Evolutionary conservation across 2,888 invertebrate genomes (phyloP), one percentile per base, ranked within the genome.

Genomic region (Apamea crenata): DNA sequence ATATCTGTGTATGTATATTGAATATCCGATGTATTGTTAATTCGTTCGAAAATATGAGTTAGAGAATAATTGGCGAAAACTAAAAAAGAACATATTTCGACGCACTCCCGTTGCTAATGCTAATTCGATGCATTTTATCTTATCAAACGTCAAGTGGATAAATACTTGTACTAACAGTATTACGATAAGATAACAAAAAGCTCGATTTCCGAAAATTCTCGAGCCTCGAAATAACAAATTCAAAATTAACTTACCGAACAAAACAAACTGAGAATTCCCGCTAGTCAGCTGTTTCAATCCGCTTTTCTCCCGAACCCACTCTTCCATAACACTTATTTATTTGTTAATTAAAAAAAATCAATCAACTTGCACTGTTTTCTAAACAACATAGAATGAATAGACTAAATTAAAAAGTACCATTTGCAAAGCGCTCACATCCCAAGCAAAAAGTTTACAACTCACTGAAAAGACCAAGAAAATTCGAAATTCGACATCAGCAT

Each of bases 221-320:
- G 12, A 68, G 18, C n/a, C 53, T 59, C 56, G 18, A 74, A 79
- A 77, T 80, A 76, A 40, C 14, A 71, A 61, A 77, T 81, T 80
- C 32, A 63, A 79, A 80, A 87, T 76, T 56, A 63, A 91, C 91
- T 91, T 89, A 91, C 91, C 91, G 78, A 88, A 72, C 75, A 78
- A 87, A 88, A 85, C 81, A 85, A 89, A 89, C 82, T 79, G 72
- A 78, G 72, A 81, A 73, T 76, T 70, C 29, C 68, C 68, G 81
- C 72, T 77, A 65, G 61, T 71, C 77, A 82, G 84, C 70, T 77
- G 82, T 83, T 84, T 78, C 69, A 87, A 88, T 86, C 87, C 84
- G 87, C 85, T 83, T 84, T 82, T 74, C 74, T 83, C 81, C 74
- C 75, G 53, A 75, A 78, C n/a, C 75, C 88, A 89, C 77, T 85